Evolutionary conservation across 2,888 invertebrate species (phyloP), one percentile per base, ranked within the genome.

Genomic region (Sarcophaga variegata): DNA sequence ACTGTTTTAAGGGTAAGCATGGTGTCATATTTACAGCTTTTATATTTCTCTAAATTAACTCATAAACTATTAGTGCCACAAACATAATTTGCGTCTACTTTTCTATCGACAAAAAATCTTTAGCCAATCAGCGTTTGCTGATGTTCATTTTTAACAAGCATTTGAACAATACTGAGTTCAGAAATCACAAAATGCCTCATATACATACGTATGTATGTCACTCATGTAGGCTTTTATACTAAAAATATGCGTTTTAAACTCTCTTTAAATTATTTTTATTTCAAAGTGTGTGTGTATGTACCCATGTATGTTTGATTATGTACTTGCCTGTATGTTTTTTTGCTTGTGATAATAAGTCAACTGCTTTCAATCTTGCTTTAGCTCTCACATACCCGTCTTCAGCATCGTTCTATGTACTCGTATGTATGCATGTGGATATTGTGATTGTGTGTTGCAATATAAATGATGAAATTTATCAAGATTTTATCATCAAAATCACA

Each of bases 271-370:
- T 37, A 37, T 37, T 37, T 10, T 4, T 8, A 37, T 37, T 8
- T 37, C 8, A 37, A 2, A 37, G 8, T 37, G 27, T 27, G 27
- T 27, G 27, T 27, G 5, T 27, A 0, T 20, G 20, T 27, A 5
- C 6, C 6, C 45, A 64, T 76, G 59, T 64, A 3, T 67, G 69
- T 54, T 20, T 67, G n/a, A 2, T 47, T 63, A 49, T 75, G 20
- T 70, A 14, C 71, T 80, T 66, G 66, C 69, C 72, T 76, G 67
- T 79, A 47, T 66, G 77, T 77, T 62, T 80, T 80, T 81, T 70
- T 86, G 77, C 83, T 74, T 72, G 62, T 76, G 72, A 83, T 83
- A 83, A 76, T 86, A 86, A 86, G 80, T 83, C 72, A 77, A 69
- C 59, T 77, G 77, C 83, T 4, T 17, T 54, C 17, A 14, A 54